Percentiles rank a stretch among this genome's conserved stretches.
These are phyloP conservation scores for Prinia subflava DNA, from an alignment of 2,113 vertebrate genomes.

Conservation along the genomic window DNA sequence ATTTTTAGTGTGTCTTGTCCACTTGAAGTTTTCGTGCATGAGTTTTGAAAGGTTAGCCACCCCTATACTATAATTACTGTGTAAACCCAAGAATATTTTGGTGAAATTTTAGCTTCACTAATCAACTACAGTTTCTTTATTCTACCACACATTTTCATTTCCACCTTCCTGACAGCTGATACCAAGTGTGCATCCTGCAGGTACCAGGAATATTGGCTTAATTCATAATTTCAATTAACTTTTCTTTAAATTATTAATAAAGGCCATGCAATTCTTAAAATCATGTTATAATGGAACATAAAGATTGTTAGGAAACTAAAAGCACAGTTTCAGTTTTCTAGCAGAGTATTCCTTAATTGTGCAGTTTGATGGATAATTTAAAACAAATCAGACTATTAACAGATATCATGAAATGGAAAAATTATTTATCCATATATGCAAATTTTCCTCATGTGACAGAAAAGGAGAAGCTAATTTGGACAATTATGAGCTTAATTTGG, in stretches of 20 bases:
- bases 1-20: background rate
- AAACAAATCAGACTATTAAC: conserved; percentile 20
- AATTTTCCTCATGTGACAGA: background rate
- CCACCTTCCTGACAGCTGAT: background rate
- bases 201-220: background rate
- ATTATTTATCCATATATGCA: background rate
- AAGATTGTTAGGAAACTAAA: background rate
- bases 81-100: background rate
- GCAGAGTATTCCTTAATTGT: background rate
- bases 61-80: background rate
- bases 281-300: background rate
- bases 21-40: background rate
- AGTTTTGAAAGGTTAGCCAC: background rate
- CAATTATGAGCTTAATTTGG: background rate
- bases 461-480: background rate
- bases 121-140: background rate
- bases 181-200: background rate
- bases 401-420: background rate
- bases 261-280: background rate
- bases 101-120: background rate
- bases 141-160: background rate
- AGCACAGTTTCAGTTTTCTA: background rate
- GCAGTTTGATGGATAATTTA: conserved; percentile 6
- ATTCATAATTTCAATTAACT: background rate
- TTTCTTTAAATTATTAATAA: background rate